phyloP scores from a whole-genome alignment of 2,888 invertebrate genomes.

The Eupithecia pulchellata region DNA sequence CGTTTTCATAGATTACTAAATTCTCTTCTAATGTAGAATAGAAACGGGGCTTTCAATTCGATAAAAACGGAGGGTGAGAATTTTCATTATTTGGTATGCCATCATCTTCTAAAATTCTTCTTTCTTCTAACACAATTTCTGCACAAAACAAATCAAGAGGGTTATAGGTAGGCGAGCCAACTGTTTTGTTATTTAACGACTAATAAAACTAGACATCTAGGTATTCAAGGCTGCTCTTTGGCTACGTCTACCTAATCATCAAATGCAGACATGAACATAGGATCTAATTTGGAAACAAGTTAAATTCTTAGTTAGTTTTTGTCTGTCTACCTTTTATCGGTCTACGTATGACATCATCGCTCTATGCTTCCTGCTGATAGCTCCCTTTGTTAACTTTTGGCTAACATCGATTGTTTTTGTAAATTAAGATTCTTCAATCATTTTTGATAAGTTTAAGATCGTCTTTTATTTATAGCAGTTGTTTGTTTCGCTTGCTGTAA shows the following conservation, averaged over 20 bases:
- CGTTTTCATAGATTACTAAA: background rate
- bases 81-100: background rate
- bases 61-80: background rate
- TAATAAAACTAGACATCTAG: background rate
- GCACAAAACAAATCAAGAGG: background rate
- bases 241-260: constrained; percentile 1
- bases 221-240: background rate
- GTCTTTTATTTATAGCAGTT: background rate
- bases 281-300: constrained; percentile 35
- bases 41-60: background rate
- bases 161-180: background rate
- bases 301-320: constrained; percentile 51
- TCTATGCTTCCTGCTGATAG: constrained; percentile 45
- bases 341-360: constrained; percentile 57
- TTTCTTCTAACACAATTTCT: background rate
- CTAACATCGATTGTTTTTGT: constrained; percentile 37
- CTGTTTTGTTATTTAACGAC: background rate
- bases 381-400: constrained; percentile 52
- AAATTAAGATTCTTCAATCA: constrained; percentile 35
- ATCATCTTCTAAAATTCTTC: background rate
- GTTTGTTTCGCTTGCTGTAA: background rate
- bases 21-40: background rate
- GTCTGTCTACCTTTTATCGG: constrained; percentile 53
- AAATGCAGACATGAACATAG: constrained; percentile 12
- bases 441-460: constrained; percentile 1